Conservation (phyloP, 2,888 invertebrate genomes). For the Eugnorisma glareosa region DNA sequence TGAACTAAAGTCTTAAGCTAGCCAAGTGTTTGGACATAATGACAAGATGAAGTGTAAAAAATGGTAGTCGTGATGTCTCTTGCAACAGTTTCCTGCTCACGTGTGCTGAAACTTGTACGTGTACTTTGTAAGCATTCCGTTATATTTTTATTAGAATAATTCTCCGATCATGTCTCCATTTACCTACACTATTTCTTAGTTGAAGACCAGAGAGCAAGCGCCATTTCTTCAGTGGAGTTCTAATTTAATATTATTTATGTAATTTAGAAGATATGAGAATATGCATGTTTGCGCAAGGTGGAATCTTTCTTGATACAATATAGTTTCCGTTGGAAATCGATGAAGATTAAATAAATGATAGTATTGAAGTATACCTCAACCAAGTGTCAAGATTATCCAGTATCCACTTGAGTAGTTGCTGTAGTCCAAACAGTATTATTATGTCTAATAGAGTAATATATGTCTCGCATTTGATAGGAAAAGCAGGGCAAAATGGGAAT, state of each 20-base stretch:
- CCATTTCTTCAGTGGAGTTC: constrained; percentile 50
- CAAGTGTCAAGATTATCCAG: constrained; percentile 40
- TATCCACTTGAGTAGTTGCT: constrained; percentile 37
- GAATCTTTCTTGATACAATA: constrained; percentile 25
- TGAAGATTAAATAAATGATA: constrained; percentile 45
- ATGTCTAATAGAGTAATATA: constrained; percentile 23
- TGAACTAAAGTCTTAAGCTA: constrained; percentile 82
- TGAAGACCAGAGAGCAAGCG: constrained; percentile 33
- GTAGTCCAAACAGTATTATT: constrained; percentile 46
- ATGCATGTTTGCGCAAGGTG: constrained; percentile 42
- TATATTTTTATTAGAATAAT: constrained; percentile 60
- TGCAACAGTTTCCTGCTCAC: constrained; percentile 68
- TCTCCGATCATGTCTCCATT: constrained; percentile 48
- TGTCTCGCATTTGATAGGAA: constrained; percentile 23
- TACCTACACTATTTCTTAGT: constrained; percentile 26
- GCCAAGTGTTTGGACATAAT: constrained; percentile 72
- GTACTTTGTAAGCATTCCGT: constrained; percentile 67
- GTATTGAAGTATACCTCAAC: constrained; percentile 37
- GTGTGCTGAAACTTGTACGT: constrained; percentile 68
- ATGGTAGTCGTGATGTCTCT: constrained; percentile 71
- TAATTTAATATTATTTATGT: constrained; percentile 56
- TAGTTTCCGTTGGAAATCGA: constrained; percentile 38
- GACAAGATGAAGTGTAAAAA: constrained; percentile 69
- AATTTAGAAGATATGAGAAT: constrained; percentile 45
- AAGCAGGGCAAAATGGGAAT: constrained; percentile 39